Conservation (phyloP, 2,797 vertebrate species). For the Melanotaenia maccullochi region DNA sequence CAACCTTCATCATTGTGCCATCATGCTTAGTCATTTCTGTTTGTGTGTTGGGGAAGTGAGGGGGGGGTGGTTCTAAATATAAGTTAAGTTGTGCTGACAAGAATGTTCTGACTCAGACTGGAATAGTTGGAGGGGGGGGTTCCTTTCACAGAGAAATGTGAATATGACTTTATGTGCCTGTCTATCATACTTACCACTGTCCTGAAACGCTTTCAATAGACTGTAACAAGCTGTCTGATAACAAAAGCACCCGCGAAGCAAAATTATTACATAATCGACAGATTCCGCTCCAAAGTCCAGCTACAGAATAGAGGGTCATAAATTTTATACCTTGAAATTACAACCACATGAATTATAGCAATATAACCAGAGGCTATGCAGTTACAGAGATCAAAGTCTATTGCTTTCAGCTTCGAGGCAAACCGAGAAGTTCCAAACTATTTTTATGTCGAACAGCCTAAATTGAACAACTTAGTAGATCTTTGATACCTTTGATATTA, state of each 20-base stretch:
- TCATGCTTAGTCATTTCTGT: constrained; percentile 22
- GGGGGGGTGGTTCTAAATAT: constrained; percentile 72
- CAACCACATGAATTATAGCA: constrained; percentile 5
- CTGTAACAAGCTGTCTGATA: background rate
- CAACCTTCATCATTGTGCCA: background rate
- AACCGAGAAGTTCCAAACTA: background rate
- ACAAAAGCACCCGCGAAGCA: background rate
- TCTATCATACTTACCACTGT: constrained; percentile 4
- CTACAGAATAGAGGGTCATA: constrained; percentile 24
- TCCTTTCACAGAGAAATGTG: constrained; percentile 41
- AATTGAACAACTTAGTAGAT: background rate
- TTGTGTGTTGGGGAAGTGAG: background rate
- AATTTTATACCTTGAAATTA: constrained; percentile 51
- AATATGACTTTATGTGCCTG: constrained; percentile 10
- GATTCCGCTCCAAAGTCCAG: constrained; percentile 47
- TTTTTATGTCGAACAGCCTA: background rate
- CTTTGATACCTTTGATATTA: no score
- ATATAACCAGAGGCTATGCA: constrained; percentile 15
- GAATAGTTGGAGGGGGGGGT: constrained; percentile 30
- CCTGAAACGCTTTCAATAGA: background rate
- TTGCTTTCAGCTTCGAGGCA: no score
- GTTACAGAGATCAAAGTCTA: background rate
- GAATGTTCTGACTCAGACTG: constrained; percentile 72
- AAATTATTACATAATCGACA: constrained; percentile 14
- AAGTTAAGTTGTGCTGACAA: constrained; percentile 70